Conservation (phyloP, 2,888 invertebrate genomes). For the Ectemnius cavifrons region DNA sequence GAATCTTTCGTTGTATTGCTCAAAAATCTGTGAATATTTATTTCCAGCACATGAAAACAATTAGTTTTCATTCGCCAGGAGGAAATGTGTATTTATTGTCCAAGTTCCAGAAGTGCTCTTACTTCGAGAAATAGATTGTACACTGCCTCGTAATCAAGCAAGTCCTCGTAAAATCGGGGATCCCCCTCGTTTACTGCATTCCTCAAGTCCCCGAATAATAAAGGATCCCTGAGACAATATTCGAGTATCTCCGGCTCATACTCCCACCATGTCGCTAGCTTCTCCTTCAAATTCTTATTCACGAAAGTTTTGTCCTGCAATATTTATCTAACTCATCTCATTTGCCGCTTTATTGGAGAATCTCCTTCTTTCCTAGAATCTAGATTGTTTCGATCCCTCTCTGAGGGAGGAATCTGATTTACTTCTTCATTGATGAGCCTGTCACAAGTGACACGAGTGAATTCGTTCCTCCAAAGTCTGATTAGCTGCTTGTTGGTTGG, state of each 20-base stretch:
- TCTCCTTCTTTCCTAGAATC: no score
- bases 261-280: slow-evolving; percentile 81
- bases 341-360: no score
- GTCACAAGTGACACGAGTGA: slow-evolving; percentile 91
- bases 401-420: slow-evolving; percentile 30
- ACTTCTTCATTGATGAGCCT: slow-evolving; percentile 86
- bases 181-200: slow-evolving; percentile 91
- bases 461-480: slow-evolving; percentile 95
- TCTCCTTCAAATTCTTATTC: slow-evolving; percentile 81
- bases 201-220: slow-evolving; percentile 93
- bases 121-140: slow-evolving; percentile 93
- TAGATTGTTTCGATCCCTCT: no score
- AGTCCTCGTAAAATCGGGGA: slow-evolving; percentile 90
- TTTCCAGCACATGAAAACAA: no score
- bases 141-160: slow-evolving; percentile 94
- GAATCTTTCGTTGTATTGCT: slow-evolving; percentile 89
- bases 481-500: slow-evolving; percentile 85
- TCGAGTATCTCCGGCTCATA: slow-evolving; percentile 80
- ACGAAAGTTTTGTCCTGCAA: slow-evolving; percentile 84
- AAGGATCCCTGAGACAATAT: slow-evolving; percentile 88
- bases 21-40: slow-evolving; percentile 69
- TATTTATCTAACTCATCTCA: not conserved
- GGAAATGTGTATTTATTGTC: no score
- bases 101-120: no score
- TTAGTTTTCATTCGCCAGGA: no score